Evolutionary conservation across 2,113 vertebrate genomes (phyloP).

Genomic region (Rhadina sibilatrix): DNA sequence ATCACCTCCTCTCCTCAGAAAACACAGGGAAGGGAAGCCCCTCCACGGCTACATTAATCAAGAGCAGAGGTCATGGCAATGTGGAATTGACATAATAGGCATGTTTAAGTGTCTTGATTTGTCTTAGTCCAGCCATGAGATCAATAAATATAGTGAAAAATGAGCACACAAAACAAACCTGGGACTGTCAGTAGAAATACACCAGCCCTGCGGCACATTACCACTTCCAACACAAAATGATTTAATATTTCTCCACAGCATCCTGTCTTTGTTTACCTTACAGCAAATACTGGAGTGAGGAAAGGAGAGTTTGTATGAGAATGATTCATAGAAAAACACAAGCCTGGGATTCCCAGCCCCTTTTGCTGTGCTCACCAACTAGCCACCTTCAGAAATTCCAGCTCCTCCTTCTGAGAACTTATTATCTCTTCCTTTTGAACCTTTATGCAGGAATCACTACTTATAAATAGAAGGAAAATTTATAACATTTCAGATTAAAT

Average conservation of each 20-base stretch:
- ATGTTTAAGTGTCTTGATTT: constrained; percentile 15
- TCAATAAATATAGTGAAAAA: constrained; percentile 50
- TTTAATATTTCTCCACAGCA: constrained; percentile 30
- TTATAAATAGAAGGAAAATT: background rate
- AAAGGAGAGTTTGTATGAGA: background rate
- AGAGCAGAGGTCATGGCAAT: background rate
- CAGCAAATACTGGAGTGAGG: background rate
- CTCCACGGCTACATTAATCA: background rate
- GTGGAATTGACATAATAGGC: constrained; percentile 7
- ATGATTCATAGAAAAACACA: background rate
- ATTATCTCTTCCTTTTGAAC: background rate
- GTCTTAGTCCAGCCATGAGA: constrained; percentile 9
- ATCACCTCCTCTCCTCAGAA: background rate
- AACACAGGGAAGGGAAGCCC: background rate
- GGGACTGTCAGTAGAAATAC: background rate
- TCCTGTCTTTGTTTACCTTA: background rate
- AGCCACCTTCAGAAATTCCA: background rate
- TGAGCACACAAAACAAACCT: background rate
- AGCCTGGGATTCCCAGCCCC: background rate
- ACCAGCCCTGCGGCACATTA: background rate
- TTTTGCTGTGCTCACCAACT: background rate
- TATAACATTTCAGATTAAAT: background rate
- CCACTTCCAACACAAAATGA: background rate
- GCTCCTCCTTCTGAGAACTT: background rate
- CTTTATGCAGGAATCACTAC: background rate